Base-by-base conservation (phyloP, 2,797 vertebrate species). In the Nannoperca australis region DNA sequence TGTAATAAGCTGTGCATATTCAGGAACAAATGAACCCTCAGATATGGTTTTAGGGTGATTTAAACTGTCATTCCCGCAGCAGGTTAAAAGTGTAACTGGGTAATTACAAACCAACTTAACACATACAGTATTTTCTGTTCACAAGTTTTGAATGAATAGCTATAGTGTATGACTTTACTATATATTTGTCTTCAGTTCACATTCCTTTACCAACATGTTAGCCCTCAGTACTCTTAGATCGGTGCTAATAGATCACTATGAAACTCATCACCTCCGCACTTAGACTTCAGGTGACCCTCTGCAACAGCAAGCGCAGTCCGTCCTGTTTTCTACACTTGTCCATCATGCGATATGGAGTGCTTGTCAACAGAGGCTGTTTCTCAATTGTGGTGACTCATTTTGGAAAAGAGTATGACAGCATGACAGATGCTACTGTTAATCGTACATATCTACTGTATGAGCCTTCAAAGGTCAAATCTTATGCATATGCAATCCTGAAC, bases 401-500 rank as follows among this genome's bases (percentile, higher is more conserved):
- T 82, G 88, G 66, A 91, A 90, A 92, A 92, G 91, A 94, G 92
- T 93, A 93, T 91, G 94, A 92, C 91, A 91, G 93, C 93, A 91
- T 83, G 51, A 53, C 44, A 77, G 64, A 79, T 36, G 69, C 63
- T 75, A 84, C 54, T 73, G 73, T 81, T 85, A 53, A 66, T 69
- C 55, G 64, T 88, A 83, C 89, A 91, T 92, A 92, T 91, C 88
- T 73, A 70, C 81, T 81, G 81, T 83, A 62, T 78, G 59, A 79
- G 86, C 86, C 76, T 82, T 65, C 64, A 49, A 80, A 81, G 81
- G 85, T 81, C 81, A 88, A 87, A 81, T 82, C 73, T 68, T 81
- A 78, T 71, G 90, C 91, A 89, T 95, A 95, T 95, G 94, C 94
- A 95, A 95, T 88, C 86, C 82, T 82, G 59, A 87, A 88, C 81